Evolutionary conservation across 2,888 invertebrate species (phyloP).

Genomic region (Cosmopolites sordidus): DNA sequence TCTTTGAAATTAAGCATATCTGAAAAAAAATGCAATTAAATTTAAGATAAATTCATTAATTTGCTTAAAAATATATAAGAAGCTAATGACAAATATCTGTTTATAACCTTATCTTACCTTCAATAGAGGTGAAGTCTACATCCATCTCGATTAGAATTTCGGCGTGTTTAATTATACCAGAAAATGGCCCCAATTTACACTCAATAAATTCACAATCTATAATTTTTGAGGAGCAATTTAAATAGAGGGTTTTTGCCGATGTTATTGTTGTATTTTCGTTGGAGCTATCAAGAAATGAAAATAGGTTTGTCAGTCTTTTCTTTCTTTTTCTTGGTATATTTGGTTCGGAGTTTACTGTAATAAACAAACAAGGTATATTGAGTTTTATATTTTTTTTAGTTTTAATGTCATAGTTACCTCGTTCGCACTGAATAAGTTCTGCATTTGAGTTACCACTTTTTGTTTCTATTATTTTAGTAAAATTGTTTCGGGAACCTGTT

Average conservation of each 20-base stretch:
- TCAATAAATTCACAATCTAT: constrained; percentile 41
- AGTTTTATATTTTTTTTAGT: neutral
- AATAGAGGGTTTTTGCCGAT: constrained; percentile 29
- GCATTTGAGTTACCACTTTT: neutral
- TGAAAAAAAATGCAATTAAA: constrained; percentile 1
- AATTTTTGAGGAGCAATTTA: constrained; percentile 43
- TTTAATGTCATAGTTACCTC: neutral
- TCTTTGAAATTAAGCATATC: constrained; percentile 6
- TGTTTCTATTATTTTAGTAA: neutral
- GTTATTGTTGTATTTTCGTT: neutral
- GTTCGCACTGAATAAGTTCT: neutral
- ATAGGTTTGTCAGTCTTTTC: neutral
- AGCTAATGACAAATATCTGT: too few species aligned
- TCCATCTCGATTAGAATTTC: constrained; percentile 13
- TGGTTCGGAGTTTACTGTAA: neutral
- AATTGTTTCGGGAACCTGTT: constrained; percentile 1
- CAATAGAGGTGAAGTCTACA: constrained; percentile 2
- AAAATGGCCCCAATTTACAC: constrained; percentile 44
- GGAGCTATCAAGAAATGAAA: neutral
- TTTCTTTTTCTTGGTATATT: neutral
- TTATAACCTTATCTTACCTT: constrained; percentile 2
- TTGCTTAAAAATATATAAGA: too few species aligned
- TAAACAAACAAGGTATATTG: neutral
- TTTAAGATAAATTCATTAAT: neutral
- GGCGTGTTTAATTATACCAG: constrained; percentile 6